Conservation (phyloP, 2,113 vertebrate species). For the Perca flavescens region DNA sequence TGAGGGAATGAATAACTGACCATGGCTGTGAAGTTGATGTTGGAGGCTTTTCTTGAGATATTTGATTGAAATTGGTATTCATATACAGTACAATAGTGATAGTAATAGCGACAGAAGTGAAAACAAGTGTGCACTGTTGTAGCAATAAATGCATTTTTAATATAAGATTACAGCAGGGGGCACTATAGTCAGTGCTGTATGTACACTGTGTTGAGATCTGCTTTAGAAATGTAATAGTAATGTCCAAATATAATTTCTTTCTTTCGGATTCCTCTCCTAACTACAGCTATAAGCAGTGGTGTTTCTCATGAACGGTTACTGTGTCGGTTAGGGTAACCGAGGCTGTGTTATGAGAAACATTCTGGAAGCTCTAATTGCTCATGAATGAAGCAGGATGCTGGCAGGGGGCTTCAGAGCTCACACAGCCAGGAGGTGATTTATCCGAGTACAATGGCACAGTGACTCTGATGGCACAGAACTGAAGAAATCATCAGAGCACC, state of each 20-base stretch:
- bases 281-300: background rate
- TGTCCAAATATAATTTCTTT: no score
- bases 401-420: conserved; percentile 14
- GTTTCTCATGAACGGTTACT: background rate
- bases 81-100: background rate
- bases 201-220: background rate
- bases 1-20: background rate
- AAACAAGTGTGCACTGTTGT: background rate
- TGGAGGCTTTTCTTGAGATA: background rate
- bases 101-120: background rate
- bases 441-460: conserved; percentile 49
- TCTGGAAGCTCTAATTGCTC: conserved; percentile 31
- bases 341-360: conserved; percentile 1
- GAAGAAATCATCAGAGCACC: conserved; percentile 31
- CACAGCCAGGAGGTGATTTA: conserved; percentile 43
- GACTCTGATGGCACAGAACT: conserved; percentile 39
- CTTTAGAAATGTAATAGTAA: background rate
- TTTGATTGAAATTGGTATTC: background rate
- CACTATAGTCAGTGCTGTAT: background rate
- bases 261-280: background rate
- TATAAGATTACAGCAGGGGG: conserved; percentile 27
- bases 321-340: background rate
- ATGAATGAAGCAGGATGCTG: conserved; percentile 42
- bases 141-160: background rate
- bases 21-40: background rate